Conservation (phyloP, 2,888 invertebrate genomes). For the Emmelina monodactyla region DNA sequence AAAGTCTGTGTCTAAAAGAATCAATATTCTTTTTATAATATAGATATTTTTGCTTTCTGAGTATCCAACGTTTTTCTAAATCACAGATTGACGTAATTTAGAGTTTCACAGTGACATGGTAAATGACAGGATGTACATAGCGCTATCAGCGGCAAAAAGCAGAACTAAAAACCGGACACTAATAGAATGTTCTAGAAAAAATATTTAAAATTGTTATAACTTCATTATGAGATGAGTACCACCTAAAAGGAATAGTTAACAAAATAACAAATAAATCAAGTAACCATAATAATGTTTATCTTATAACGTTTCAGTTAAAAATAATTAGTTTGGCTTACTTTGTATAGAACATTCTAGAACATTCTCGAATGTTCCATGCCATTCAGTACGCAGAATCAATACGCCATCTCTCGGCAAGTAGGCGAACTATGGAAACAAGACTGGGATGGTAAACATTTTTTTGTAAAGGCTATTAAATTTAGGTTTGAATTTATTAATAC, state of each 20-base stretch:
- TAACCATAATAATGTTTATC: too few species aligned
- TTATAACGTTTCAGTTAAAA: conserved; percentile 19
- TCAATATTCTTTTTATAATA: too few species aligned
- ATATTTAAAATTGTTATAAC: not conserved
- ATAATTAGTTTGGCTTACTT: conserved; percentile 7
- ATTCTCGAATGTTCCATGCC: conserved; percentile 27
- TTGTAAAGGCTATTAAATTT: not conserved
- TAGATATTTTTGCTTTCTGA: too few species aligned
- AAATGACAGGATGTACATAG: conserved; percentile 28
- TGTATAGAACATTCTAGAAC: conserved; percentile 37
- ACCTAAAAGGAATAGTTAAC: too few species aligned
- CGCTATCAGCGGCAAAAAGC: conserved; percentile 28
- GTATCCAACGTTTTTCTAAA: too few species aligned
- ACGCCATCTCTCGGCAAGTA: conserved; percentile 25
- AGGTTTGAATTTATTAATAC: not conserved
- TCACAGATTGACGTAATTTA: too few species aligned
- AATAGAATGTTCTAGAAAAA: conserved; percentile 41
- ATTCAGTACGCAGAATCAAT: conserved; percentile 10
- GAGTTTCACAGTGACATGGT: not conserved
- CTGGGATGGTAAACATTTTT: conserved; percentile 29
- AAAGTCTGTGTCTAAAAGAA: too few species aligned
- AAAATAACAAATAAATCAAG: too few species aligned
- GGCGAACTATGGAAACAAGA: conserved; percentile 15
- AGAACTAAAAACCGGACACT: conserved; percentile 30
- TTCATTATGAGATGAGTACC: not conserved